phyloP scores from a whole-genome alignment of 1,140 invertebrate species.

The Pseudomyrmex dendroicus region DNA sequence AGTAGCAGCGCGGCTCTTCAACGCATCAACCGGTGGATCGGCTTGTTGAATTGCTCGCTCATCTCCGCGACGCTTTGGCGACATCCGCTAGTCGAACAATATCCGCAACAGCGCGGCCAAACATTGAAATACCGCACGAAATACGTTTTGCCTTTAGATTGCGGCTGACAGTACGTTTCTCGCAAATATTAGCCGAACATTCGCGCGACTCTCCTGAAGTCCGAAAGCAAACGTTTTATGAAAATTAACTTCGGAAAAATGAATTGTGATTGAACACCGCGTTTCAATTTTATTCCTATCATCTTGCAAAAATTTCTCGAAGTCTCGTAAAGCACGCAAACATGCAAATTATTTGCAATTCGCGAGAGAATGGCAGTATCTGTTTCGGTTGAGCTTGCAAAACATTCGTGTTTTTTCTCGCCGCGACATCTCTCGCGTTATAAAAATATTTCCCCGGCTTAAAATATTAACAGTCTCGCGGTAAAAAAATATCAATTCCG shows the following conservation, averaged over 20 bases:
- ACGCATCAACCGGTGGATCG: conserved; percentile 25
- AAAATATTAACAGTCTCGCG: conserved; percentile 4
- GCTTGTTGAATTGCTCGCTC: conserved; percentile 3
- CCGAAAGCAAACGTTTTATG: conserved; percentile 64
- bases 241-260: conserved; percentile 60
- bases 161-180: conserved; percentile 43
- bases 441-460: not conserved
- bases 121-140: not conserved
- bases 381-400: not conserved
- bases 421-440: not conserved
- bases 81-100: not conserved
- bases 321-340: not conserved
- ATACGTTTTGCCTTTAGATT: conserved; percentile 5
- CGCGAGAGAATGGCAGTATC: not conserved
- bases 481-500: not conserved
- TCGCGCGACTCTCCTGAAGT: conserved; percentile 10
- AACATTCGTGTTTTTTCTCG: not conserved
- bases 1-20: conserved; percentile 6
- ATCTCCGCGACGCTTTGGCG: not conserved
- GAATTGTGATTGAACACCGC: not conserved
- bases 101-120: conserved; percentile 22
- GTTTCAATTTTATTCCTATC: not conserved
- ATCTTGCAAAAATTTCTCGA: not conserved
- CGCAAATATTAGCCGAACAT: conserved; percentile 72
- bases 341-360: conserved; percentile 1